phyloP scores from a whole-genome alignment of 2,797 vertebrate genomes.

The Diceros bicornis region DNA sequence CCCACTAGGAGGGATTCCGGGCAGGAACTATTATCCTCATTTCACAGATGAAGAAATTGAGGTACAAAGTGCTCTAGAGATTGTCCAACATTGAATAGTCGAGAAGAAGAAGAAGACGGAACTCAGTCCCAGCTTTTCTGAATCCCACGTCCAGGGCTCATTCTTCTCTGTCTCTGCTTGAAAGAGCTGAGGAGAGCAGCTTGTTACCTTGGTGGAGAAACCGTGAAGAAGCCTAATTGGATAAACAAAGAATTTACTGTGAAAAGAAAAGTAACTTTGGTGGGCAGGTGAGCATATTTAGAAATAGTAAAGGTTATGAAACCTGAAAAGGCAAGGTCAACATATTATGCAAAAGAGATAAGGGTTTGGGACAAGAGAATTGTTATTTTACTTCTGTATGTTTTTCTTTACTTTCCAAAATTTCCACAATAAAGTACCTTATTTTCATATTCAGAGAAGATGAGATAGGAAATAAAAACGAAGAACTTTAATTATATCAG shows the following conservation, averaged over 20 bases:
- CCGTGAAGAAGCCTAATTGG: not conserved
- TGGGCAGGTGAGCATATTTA: not conserved
- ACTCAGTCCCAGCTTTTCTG: not conserved
- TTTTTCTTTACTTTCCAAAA: conserved; percentile 38
- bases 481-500: not conserved
- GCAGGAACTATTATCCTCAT: not conserved
- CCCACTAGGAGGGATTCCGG: not conserved
- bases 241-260: not conserved
- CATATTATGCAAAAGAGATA: not conserved
- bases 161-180: not conserved
- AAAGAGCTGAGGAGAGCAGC: not conserved
- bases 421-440: not conserved
- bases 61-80: not conserved
- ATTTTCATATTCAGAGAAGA: conserved; percentile 57
- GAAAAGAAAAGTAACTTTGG: not conserved
- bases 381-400: not conserved
- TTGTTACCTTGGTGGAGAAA: not conserved
- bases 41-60: conserved; percentile 36
- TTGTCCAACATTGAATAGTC: not conserved
- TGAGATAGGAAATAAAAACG: not conserved
- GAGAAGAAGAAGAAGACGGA: not conserved
- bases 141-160: not conserved
- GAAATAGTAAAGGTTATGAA: not conserved
- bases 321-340: not conserved
- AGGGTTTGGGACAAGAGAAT: not conserved